phyloP scores from a whole-genome alignment of 2,888 invertebrate genomes.

The Maniola hyperantus region DNA sequence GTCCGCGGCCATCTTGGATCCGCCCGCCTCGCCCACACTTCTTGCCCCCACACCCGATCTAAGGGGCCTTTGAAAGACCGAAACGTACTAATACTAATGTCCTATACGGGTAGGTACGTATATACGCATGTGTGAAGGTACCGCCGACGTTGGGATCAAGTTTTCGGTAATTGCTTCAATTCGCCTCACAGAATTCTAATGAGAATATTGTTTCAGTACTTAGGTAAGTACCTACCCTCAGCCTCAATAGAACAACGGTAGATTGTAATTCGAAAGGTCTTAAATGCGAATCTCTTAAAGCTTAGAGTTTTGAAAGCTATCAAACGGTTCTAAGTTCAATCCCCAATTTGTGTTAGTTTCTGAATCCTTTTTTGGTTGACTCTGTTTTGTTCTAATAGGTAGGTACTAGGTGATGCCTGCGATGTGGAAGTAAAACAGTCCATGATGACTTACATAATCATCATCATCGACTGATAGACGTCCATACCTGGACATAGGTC shows the following conservation, averaged over 20 bases:
- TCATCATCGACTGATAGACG: too few species aligned
- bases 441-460: too few species aligned
- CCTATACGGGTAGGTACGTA: constrained; percentile 50
- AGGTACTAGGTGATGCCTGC: too few species aligned
- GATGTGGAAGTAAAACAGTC: too few species aligned
- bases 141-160: neutral
- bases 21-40: constrained; percentile 72
- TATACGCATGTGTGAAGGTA: constrained; percentile 52
- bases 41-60: constrained; percentile 78
- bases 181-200: neutral
- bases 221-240: too few species aligned
- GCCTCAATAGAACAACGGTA: neutral
- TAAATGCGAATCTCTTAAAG: too few species aligned
- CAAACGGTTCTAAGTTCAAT: too few species aligned
- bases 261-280: neutral
- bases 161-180: neutral
- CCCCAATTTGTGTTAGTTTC: too few species aligned
- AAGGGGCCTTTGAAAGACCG: constrained; percentile 80
- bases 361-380: too few species aligned
- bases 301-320: too few species aligned
- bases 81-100: constrained; percentile 82
- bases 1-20: constrained; percentile 79
- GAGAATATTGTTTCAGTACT: neutral
- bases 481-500: too few species aligned
- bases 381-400: too few species aligned